Base-by-base conservation (phyloP, 2,888 invertebrate species). In the Pheosia tremula region DNA sequence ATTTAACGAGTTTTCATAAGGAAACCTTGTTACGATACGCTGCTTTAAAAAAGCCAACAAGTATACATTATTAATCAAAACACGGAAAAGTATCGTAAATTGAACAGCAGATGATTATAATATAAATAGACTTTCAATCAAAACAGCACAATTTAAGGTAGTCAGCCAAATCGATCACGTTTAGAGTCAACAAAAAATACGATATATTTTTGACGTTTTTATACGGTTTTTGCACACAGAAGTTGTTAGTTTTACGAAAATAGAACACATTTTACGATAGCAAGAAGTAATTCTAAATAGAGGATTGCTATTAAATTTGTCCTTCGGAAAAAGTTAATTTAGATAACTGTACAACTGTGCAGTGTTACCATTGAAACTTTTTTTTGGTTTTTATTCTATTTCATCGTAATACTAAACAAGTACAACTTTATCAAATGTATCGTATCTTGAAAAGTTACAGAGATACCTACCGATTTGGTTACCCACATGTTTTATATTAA, bases 301-400 rank as follows among this genome's bases (percentile, higher is more conserved):
- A 53, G 39, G 39, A 55, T 55, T 55, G 13, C n/a, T 39, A 39
- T 39, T 55, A n/a, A 55, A 55, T 55, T 39, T 38, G 39, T 11
- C 53, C 36, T 55, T 55, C 9, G 13, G 39, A 55, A 55, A 55
- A 55, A 55, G 55, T 55, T 55, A 55, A 55, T 55, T 55, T 55
- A 39, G 39, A 39, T 9, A 13, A 5, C 39, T n/a, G 13, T n/a
- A 13, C 13, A 55, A 5, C 24, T 24, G 24, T 38, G 11, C 9
- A 13, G 39, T 39, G 39, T 55, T 50, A n/a, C 8, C 8, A 3
- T n/a, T 11, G n/a, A 47, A n/a, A 2, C 5, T 47, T 11, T 47
- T 10, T 9, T 45, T 47, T 47, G n/a, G n/a, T 5, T 47, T n/a
- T 47, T 10, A 45, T 2, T 45, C 45, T 47, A n/a, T n/a, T 47